Conservation (phyloP, 1,140 invertebrate genomes). For the honey bee (Apis mellifera) region DNA sequence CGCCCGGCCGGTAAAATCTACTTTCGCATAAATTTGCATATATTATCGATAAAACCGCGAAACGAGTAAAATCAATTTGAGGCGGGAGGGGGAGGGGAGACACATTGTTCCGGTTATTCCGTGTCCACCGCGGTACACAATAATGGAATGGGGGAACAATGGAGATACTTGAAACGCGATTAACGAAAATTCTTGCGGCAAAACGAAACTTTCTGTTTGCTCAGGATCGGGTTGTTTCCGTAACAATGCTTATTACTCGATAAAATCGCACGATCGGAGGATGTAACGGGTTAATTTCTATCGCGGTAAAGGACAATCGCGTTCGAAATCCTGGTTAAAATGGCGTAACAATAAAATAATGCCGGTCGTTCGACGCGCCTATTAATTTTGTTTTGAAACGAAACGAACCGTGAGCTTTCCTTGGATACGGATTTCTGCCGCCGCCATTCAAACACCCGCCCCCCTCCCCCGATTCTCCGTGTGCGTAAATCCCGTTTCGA, state of each 20-base stretch:
- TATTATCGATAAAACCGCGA: neutral
- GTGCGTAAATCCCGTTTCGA: neutral
- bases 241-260: neutral
- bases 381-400: slow-evolving; percentile 22
- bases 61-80: neutral
- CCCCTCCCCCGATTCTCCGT: neutral
- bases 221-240: too few species aligned
- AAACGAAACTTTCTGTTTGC: neutral
- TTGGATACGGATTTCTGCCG: neutral
- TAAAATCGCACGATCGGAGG: neutral
- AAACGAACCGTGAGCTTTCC: slow-evolving; percentile 23
- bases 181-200: slow-evolving; percentile 7
- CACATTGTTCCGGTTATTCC: neutral
- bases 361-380: slow-evolving; percentile 2
- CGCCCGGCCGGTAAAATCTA: neutral
- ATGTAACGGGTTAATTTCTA: neutral
- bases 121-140: neutral
- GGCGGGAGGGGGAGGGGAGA: neutral
- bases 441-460: neutral
- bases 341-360: slow-evolving; percentile 23
- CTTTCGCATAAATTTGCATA: neutral
- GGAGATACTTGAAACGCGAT: neutral
- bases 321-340: slow-evolving; percentile 8
- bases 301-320: neutral
- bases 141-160: neutral